Percentiles rank a stretch among this genome's conserved stretches.
These are phyloP conservation scores for Lithobates pipiens DNA, from an alignment of 2,797 vertebrate genomes.

Conservation along the genomic window DNA sequence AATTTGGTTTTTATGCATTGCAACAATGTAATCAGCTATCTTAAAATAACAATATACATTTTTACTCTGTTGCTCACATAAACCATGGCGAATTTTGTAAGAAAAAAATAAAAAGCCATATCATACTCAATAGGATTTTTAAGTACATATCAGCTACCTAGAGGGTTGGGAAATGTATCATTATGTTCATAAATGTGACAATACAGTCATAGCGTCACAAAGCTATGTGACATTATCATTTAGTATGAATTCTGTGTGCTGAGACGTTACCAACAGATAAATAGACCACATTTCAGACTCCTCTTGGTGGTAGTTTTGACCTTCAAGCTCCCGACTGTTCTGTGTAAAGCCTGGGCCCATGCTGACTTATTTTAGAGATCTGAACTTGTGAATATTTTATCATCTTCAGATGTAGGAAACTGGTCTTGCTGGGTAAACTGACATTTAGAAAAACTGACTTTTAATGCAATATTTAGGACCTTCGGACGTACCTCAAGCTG, in stretches of 20 bases:
- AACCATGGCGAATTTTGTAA: background rate
- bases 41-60: background rate
- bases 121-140: background rate
- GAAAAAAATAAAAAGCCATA: background rate
- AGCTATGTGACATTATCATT: conserved; percentile 27
- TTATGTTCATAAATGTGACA: conserved; percentile 12
- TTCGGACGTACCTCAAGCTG: background rate
- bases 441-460: conserved; percentile 15
- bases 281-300: conserved; percentile 1
- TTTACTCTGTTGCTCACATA: background rate
- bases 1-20: background rate
- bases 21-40: background rate
- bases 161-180: background rate
- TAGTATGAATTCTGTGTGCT: background rate
- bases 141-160: background rate
- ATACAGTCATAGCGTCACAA: background rate
- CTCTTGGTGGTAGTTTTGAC: conserved; percentile 17
- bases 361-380: conserved; percentile 25
- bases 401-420: background rate
- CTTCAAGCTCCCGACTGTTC: conserved; percentile 33
- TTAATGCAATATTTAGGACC: conserved; percentile 22
- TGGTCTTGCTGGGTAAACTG: conserved; percentile 5
- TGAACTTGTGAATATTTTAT: conserved; percentile 50
- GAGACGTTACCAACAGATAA: conserved; percentile 14
- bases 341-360: background rate